A percentile compares a stretch with the other conserved stretches of the same genome.
These are phyloP conservation scores for Cassiopea xamachana DNA, from an alignment of 30 jellyfish, hydroid and myxozoan genomes.

Conservation along the genomic window DNA sequence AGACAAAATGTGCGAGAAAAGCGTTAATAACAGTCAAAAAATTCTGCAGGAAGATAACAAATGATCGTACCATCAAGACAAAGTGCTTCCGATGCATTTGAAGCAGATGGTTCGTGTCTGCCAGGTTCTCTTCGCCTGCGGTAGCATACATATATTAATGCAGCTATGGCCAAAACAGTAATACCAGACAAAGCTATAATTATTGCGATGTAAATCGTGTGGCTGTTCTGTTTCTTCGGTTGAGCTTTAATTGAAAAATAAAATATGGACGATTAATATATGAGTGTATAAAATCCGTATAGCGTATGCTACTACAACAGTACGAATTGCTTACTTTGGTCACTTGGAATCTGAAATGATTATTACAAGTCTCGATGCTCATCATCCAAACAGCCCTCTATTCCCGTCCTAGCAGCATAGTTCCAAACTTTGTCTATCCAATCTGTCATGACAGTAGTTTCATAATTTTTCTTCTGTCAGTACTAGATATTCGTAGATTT, in stretches of 20 bases:
- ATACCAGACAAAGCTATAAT: neutral
- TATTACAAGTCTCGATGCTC: neutral
- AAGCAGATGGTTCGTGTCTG: too few species aligned
- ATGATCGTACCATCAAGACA: neutral
- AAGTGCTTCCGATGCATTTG: conserved; percentile 42
- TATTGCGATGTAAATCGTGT: neutral
- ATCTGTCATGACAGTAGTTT: too few species aligned
- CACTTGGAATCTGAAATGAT: neutral
- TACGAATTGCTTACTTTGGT: neutral
- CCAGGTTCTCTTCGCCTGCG: neutral
- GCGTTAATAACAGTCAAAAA: too few species aligned
- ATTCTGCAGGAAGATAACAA: neutral
- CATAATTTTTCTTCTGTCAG: too few species aligned
- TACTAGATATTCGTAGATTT: too few species aligned
- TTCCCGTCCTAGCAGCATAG: too few species aligned
- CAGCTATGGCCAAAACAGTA: neutral
- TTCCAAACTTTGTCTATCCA: too few species aligned
- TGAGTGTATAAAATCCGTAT: neutral
- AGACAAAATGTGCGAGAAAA: too few species aligned
- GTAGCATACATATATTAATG: neutral
- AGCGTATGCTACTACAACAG: neutral
- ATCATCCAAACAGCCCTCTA: neutral
- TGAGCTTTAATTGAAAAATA: neutral
- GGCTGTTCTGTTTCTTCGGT: neutral
- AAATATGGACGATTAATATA: neutral